These are phyloP conservation scores for Uromys caudimaculatus DNA, from an alignment of 2,797 vertebrate genomes.

Conservation along the genomic window DNA sequence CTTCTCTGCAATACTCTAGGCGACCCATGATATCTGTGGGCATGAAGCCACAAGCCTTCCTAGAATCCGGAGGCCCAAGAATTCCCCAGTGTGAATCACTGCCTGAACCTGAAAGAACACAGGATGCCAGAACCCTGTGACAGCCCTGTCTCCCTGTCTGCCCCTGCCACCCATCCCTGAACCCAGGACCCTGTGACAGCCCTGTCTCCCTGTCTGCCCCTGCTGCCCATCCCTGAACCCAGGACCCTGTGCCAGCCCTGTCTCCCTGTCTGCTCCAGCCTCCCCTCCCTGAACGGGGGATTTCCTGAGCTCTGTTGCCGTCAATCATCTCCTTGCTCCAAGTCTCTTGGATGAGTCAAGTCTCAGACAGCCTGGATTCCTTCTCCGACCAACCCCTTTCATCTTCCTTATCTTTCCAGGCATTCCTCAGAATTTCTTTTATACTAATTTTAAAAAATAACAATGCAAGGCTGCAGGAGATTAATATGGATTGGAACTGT, in stretches of 20 bases:
- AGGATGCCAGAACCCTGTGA: not conserved
- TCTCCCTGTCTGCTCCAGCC: not conserved
- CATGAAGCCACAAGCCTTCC: not conserved
- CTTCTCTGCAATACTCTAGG: not conserved
- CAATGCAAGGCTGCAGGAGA: not conserved
- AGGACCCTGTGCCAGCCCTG: accelerated
- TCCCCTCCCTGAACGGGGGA: not conserved
- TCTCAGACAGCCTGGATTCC: not conserved
- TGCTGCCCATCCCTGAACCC: not conserved
- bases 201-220: not conserved
- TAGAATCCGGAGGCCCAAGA: not conserved
- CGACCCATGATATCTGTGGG: not conserved
- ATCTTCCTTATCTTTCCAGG: conserved; percentile 1
- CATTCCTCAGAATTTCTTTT: conserved; percentile 7
- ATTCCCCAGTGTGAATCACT: not conserved
- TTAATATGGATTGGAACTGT: not conserved
- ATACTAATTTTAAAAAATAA: not conserved
- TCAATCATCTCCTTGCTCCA: not conserved
- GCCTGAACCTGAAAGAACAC: not conserved
- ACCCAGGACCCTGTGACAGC: not conserved
- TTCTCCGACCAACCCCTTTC: not conserved
- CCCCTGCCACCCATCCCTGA: not conserved
- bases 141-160: not conserved
- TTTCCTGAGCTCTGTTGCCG: not conserved
- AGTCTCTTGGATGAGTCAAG: not conserved